Evolutionary conservation across 2,113 vertebrate genomes (phyloP).

Genomic region (Mesocricetus auratus): DNA sequence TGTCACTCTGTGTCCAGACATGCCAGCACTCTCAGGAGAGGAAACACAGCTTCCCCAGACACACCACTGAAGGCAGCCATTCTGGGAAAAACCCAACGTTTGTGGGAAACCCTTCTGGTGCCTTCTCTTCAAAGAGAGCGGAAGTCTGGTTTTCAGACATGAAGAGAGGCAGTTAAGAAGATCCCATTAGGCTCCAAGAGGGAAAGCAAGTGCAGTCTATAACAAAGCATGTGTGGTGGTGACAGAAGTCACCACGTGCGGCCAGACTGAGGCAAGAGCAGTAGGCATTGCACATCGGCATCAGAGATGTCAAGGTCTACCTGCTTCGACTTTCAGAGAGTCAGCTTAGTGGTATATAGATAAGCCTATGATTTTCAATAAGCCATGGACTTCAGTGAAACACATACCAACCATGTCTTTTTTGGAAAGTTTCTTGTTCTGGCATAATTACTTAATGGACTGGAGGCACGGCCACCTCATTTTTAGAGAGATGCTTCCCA

Average conservation of each 20-base stretch:
- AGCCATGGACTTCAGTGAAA: background rate
- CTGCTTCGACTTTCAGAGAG: too few species aligned
- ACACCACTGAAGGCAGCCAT: background rate
- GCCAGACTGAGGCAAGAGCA: background rate
- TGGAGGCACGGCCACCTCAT: background rate
- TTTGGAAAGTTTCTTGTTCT: background rate
- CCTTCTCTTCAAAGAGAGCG: background rate
- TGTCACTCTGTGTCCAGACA: background rate
- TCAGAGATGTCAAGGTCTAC: too few species aligned
- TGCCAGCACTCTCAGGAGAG: fast-evolving
- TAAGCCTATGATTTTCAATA: background rate
- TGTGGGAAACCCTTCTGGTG: background rate
- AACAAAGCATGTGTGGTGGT: too few species aligned
- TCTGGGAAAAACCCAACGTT: background rate
- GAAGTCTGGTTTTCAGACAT: background rate
- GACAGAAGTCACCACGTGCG: background rate
- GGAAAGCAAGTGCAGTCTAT: background rate
- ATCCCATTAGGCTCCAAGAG: background rate
- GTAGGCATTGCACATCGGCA: too few species aligned
- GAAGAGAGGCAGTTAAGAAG: background rate
- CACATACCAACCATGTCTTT: background rate
- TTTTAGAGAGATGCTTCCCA: background rate
- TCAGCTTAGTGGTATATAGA: background rate
- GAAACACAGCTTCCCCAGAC: background rate
- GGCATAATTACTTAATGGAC: background rate